These are phyloP conservation scores for Vulpes ferrilata DNA, from an alignment of 2,113 vertebrate genomes.

Conservation along the genomic window DNA sequence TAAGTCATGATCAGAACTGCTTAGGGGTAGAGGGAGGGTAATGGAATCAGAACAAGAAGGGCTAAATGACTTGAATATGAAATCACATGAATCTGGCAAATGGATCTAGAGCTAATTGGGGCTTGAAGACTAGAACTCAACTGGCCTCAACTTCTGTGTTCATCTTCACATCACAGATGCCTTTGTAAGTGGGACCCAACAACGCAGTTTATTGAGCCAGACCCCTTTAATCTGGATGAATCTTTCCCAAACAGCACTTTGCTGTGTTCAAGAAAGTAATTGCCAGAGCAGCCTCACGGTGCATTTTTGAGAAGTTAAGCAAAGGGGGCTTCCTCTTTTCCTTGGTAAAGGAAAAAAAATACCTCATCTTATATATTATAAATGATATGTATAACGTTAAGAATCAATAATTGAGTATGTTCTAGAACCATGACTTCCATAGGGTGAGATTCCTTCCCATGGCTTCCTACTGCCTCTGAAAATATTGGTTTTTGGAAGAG, in stretches of 20 bases:
- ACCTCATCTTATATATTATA: neutral
- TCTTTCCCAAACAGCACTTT: neutral
- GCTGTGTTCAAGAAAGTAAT: neutral
- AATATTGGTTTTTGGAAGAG: neutral
- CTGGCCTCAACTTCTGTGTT: neutral
- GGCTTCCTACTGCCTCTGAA: neutral
- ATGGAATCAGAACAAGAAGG: neutral
- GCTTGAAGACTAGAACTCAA: neutral
- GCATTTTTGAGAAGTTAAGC: neutral
- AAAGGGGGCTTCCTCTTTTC: neutral
- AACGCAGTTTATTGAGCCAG: neutral
- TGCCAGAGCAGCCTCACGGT: neutral
- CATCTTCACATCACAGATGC: neutral
- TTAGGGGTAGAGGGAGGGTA: neutral
- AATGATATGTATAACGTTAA: neutral
- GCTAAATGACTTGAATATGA: neutral
- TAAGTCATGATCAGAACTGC: neutral
- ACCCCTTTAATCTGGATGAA: neutral
- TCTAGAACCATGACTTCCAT: neutral
- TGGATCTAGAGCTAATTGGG: neutral
- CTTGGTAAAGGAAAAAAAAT: neutral
- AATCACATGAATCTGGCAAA: neutral
- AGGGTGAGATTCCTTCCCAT: neutral
- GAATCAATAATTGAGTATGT: neutral
- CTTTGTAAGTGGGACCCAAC: neutral